phyloP scores from a whole-genome alignment of 2,888 invertebrate genomes.

The Atethmia centrago region DNA sequence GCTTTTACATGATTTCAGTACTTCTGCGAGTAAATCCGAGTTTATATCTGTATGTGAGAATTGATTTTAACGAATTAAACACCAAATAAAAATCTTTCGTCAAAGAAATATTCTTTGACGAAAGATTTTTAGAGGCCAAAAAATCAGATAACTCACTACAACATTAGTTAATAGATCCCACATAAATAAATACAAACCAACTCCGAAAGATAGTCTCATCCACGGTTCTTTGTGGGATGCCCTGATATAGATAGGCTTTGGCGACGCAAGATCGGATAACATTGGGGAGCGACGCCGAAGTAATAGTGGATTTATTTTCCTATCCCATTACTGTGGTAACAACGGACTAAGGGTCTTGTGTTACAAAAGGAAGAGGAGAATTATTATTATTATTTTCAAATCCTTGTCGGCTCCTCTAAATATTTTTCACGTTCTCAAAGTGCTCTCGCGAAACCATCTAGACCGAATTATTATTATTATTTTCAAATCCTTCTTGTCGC shows the following conservation, averaged over 20 bases:
- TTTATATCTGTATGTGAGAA: too few species aligned
- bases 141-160: slow-evolving; percentile 26
- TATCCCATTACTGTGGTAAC: slow-evolving; percentile 60
- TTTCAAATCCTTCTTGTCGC: too few species aligned
- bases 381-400: slow-evolving; percentile 5
- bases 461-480: too few species aligned
- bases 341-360: slow-evolving; percentile 45
- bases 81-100: neutral
- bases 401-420: slow-evolving; percentile 5
- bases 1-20: neutral
- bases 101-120: too few species aligned
- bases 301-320: slow-evolving; percentile 67
- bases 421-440: slow-evolving; percentile 24
- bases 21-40: neutral
- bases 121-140: too few species aligned
- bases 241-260: slow-evolving; percentile 74
- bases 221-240: slow-evolving; percentile 51
- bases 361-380: slow-evolving; percentile 29
- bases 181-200: slow-evolving; percentile 51
- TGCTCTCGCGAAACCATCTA: slow-evolving; percentile 24
- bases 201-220: slow-evolving; percentile 45
- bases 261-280: slow-evolving; percentile 69
- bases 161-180: slow-evolving; percentile 35
- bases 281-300: slow-evolving; percentile 55
- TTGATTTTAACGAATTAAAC: neutral